A percentile compares a stretch with the other conserved stretches of the same genome.
Conservation (phyloP, 2,888 invertebrate species). For the Papilio protenor region DNA sequence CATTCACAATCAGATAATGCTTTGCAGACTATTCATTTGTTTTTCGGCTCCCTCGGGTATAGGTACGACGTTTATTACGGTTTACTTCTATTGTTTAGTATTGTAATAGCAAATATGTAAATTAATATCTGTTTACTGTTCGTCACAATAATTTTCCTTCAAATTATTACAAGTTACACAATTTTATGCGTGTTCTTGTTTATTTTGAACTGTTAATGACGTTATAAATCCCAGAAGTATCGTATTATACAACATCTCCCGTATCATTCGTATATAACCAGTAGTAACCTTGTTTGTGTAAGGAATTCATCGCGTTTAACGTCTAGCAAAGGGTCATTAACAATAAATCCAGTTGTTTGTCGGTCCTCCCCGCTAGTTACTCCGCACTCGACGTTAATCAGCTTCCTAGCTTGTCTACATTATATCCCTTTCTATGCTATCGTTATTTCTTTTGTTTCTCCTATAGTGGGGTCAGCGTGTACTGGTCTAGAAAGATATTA, state of each 20-base stretch:
- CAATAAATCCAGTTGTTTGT: constrained; percentile 78
- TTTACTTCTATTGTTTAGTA: background rate
- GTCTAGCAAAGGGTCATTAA: constrained; percentile 73
- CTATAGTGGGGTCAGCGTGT: constrained; percentile 60
- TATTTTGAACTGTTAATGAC: constrained; percentile 53
- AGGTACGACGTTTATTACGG: constrained; percentile 10
- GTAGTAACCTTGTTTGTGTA: constrained; percentile 55
- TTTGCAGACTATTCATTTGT: constrained; percentile 35
- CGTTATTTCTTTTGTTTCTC: constrained; percentile 61
- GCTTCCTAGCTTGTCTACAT: constrained; percentile 71
- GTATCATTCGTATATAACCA: constrained; percentile 25
- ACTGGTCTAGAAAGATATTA: constrained; percentile 47
- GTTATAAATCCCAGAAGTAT: constrained; percentile 34
- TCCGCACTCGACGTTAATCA: constrained; percentile 73
- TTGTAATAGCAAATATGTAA: background rate
- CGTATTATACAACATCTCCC: constrained; percentile 19
- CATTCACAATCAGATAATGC: constrained; percentile 41
- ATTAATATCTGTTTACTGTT: background rate
- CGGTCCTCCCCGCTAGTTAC: constrained; percentile 59
- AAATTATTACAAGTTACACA: background rate
- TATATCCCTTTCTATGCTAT: constrained; percentile 62
- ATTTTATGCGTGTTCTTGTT: constrained; percentile 55
- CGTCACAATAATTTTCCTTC: background rate
- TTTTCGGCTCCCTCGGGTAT: constrained; percentile 16
- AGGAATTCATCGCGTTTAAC: constrained; percentile 70